Base-by-base conservation (phyloP, 1,140 invertebrate species). In the Philaenus spumarius region DNA sequence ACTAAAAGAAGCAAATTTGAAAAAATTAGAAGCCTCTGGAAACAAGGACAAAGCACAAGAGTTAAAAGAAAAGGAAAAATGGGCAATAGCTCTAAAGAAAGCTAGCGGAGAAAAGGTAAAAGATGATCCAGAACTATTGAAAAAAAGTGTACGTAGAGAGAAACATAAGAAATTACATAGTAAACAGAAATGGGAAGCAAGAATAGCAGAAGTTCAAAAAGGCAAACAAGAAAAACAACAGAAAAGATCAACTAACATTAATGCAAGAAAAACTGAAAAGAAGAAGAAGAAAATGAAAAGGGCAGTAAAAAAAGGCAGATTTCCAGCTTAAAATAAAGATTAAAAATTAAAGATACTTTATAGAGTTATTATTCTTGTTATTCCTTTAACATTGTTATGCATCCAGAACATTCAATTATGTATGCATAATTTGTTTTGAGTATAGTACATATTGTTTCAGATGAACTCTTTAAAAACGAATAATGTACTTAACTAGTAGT, bases 91-190 rank as follows among this genome's bases (percentile, higher is more conserved):
- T 17, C 52, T 66, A 11, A 64, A 60, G 6, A 59, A 62, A 60
- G 62, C 62, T 35, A 59, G 62, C 58, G 62, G 62, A 14, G 46
- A 56, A 6, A 64, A 64, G 54, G 64, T 77, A 7, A 86, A 89
- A 76, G 89, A 95, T 77, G 85, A 94, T 76, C 81, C 84, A 12
- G 75, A 77, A 50, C 71, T 92, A 48, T 71, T 95, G 23, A 90
- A 90, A 67, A 87, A 87, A 67, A 80, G 86, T 2, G 79, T 93
- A 54, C 89, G 90, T 67, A 83, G 80, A 69, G 77, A 82, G 42
- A 82, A 87, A 42, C 80, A 86, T 47, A 75, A 80, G 34, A 89
- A 89, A 64, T 79, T 82, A 58, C 76, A 79, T 6, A 82, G 81
- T 54, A 76, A 82, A 59, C 87, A 86, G 65, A 83, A 87, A 66